Conservation (phyloP, 1,140 invertebrate species). For the Dryas iulia region DNA sequence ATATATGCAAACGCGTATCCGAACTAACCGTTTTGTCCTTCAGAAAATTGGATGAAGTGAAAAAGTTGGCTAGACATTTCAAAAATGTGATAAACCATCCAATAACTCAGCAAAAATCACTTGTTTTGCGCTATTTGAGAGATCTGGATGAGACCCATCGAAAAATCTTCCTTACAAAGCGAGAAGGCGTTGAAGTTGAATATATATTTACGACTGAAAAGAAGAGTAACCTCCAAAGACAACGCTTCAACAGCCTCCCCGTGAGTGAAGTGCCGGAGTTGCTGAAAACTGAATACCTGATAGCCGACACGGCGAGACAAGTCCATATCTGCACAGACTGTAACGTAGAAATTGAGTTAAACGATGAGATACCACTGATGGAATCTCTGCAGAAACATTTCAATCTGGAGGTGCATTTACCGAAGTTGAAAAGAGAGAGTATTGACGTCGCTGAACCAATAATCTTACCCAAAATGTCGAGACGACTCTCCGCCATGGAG, state of each 20-base stretch:
- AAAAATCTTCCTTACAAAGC: constrained; percentile 54
- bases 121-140: constrained; percentile 51
- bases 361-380: constrained; percentile 68
- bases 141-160: constrained; percentile 59
- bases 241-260: constrained; percentile 69
- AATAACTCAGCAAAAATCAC: constrained; percentile 45
- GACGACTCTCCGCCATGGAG: constrained; percentile 63
- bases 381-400: constrained; percentile 71
- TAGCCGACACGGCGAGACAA: constrained; percentile 57
- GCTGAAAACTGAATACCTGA: constrained; percentile 58
- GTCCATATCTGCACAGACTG: constrained; percentile 73
- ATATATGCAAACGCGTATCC: constrained; percentile 45
- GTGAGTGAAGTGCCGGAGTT: constrained; percentile 70
- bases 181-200: constrained; percentile 65
- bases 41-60: constrained; percentile 63
- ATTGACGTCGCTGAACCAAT: constrained; percentile 70
- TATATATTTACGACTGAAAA: constrained; percentile 75
- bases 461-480: constrained; percentile 65
- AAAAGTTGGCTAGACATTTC: constrained; percentile 60
- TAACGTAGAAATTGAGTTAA: constrained; percentile 64
- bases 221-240: constrained; percentile 66
- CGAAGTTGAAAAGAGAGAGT: constrained; percentile 67
- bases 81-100: constrained; percentile 60
- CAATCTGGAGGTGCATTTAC: constrained; percentile 59
- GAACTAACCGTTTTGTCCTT: constrained; percentile 63